Conservation (phyloP, 2,888 invertebrate genomes). For the Leuctra nigra region DNA sequence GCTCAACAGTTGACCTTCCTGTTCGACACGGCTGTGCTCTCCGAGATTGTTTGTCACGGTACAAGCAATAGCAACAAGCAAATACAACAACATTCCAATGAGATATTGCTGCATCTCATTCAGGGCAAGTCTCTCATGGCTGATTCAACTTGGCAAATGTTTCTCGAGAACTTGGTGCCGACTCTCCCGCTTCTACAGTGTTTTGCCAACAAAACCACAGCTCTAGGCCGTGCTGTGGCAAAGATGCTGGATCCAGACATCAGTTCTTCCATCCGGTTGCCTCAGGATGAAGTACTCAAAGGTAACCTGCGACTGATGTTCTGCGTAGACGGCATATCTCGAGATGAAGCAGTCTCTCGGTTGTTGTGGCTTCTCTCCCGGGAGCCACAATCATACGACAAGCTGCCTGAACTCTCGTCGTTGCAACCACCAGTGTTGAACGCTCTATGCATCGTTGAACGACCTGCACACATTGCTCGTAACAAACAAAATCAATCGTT, state of each 20-base stretch:
- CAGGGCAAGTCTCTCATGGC: constrained; percentile 57
- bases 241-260: constrained; percentile 58
- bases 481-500: constrained; percentile 37
- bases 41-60: constrained; percentile 59
- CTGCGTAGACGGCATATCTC: constrained; percentile 37
- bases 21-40: constrained; percentile 50
- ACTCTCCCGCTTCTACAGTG: constrained; percentile 55
- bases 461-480: constrained; percentile 37
- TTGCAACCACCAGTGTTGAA: constrained; percentile 34
- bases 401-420: constrained; percentile 45
- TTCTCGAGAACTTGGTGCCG: constrained; percentile 52
- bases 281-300: constrained; percentile 46
- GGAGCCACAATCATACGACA: constrained; percentile 40
- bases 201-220: constrained; percentile 46
- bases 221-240: constrained; percentile 52
- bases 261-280: constrained; percentile 51
- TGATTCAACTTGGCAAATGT: constrained; percentile 53
- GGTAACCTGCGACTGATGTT: constrained; percentile 47
- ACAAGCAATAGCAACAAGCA: constrained; percentile 41
- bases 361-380: constrained; percentile 46
- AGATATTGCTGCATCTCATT: constrained; percentile 54
- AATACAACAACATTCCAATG: constrained; percentile 52
- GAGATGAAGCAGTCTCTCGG: constrained; percentile 47
- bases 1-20: constrained; percentile 49
- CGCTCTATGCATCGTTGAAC: constrained; percentile 23